Percentiles rank a stretch among this genome's conserved stretches.
phyloP scores from a whole-genome alignment of 2,888 invertebrate genomes.

The Acanthosepion esculentum region DNA sequence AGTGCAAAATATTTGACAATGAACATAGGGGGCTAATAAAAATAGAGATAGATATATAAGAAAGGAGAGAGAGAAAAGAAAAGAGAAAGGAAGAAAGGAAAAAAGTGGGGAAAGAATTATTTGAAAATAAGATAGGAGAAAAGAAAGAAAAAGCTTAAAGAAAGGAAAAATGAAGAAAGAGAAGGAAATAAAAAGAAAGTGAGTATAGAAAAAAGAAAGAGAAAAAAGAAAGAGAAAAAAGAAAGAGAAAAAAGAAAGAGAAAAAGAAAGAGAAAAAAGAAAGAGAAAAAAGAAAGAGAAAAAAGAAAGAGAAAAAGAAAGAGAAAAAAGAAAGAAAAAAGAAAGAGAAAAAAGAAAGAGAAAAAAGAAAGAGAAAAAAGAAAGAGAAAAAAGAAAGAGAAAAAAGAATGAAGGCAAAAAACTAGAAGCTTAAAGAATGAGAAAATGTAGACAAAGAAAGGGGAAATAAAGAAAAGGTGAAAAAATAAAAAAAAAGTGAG shows the following conservation, averaged over 20 bases:
- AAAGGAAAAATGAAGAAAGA: not conserved
- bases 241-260: too few relatives aligned
- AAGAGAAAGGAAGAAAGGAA: not conserved
- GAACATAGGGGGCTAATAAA: too few relatives aligned
- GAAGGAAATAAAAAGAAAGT: not conserved
- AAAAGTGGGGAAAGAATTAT: not conserved
- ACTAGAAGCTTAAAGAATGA: too few relatives aligned
- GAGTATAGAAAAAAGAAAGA: not conserved
- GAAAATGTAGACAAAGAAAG: not conserved
- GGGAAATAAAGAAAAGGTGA: not conserved
- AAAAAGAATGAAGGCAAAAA: too few relatives aligned
- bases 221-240: not conserved
- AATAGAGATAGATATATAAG: not conserved
- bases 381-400: not conserved
- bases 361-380: not conserved
- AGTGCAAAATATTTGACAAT: too few relatives aligned
- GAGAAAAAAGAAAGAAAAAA: too few relatives aligned
- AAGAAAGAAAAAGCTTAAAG: too few relatives aligned
- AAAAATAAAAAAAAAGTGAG: not conserved
- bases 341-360: not conserved
- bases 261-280: not conserved
- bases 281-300: not conserved
- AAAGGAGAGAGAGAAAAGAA: not conserved
- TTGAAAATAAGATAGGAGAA: too few relatives aligned
- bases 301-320: not conserved